Evolutionary conservation across 2,113 vertebrate genomes (phyloP), one percentile per base, ranked within the genome.

Genomic region (Haliaeetus leucogaster): DNA sequence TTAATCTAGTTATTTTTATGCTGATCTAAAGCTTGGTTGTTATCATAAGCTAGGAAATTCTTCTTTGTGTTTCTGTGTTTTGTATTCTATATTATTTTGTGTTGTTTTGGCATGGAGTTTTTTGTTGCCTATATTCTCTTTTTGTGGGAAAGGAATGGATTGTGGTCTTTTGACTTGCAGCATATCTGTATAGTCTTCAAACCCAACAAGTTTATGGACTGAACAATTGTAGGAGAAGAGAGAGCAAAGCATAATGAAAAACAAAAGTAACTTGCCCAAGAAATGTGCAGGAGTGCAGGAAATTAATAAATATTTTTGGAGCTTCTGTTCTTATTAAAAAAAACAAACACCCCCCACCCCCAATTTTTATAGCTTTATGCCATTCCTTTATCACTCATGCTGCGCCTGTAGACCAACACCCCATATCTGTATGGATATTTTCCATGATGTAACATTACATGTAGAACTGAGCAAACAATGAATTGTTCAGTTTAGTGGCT

Each of bases 281-380:
- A 81, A 61, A 67, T 77, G 10, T 26, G 10, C 16, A 58, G 43
- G 26, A 62, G 18, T 18, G 4, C 4, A 71, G 26, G 9, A 80
- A 62, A 66, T 80, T 3, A 50, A 43, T 36, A 79, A 26, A 59
- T 52, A 17, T 34, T 52, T 1, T 47, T 84, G 52, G 8, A 76
- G 2, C 5, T 74, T 72, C 36, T 43, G 29, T 52, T 81, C 16
- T 81, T 2, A 16, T 55, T 47, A 29, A 71, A 59, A 86, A 79
- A 55, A 26, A 1, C 5, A 40, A 74, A 32, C 2, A 5, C 2
- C 5, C 21, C 11, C 32, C 19, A 18, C 6, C 21, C 7, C 6
- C 4, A 34, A 14, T 43, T 61, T 50, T 61, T 58, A 58, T 27
- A 36, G 10, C 8, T 74, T 32, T 65, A 14, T 82, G 58, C 16